Evolutionary conservation across 2,888 invertebrate species (phyloP).

Genomic region (Oscheius sp.): DNA sequence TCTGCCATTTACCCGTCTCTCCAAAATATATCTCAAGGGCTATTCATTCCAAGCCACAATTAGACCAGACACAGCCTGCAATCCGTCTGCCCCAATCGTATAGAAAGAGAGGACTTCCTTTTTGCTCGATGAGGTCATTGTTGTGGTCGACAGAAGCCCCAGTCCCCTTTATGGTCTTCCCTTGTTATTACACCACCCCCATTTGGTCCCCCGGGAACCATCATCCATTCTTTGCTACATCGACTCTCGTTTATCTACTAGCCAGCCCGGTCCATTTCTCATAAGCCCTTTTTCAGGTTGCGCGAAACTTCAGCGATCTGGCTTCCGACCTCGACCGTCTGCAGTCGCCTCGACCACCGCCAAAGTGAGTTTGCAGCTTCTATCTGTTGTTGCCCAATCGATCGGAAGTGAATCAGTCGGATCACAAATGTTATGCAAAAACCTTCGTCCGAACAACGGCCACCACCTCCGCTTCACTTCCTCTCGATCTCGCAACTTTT

Average conservation of each 20-base stretch:
- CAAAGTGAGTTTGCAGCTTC: slow-evolving; percentile 21
- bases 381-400: background rate
- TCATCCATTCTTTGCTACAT: background rate
- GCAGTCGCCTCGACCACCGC: slow-evolving; percentile 23
- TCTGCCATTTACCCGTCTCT: background rate
- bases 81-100: background rate
- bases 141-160: background rate
- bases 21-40: background rate
- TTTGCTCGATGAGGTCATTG: background rate
- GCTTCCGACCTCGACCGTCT: slow-evolving; percentile 69
- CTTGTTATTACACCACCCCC: slow-evolving; percentile 1
- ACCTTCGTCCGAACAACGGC: slow-evolving; percentile 6
- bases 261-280: too few relatives aligned
- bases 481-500: background rate
- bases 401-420: slow-evolving; percentile 12
- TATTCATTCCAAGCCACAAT: background rate
- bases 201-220: background rate
- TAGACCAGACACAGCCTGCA: background rate
- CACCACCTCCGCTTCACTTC: background rate
- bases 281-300: slow-evolving; percentile 57
- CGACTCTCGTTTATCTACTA: background rate
- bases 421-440: slow-evolving; percentile 24
- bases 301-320: slow-evolving; percentile 67
- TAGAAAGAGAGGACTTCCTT: background rate
- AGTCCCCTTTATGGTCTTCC: background rate